Conservation (phyloP, 2,797 vertebrate species). For the Sebastes jordani region DNA sequence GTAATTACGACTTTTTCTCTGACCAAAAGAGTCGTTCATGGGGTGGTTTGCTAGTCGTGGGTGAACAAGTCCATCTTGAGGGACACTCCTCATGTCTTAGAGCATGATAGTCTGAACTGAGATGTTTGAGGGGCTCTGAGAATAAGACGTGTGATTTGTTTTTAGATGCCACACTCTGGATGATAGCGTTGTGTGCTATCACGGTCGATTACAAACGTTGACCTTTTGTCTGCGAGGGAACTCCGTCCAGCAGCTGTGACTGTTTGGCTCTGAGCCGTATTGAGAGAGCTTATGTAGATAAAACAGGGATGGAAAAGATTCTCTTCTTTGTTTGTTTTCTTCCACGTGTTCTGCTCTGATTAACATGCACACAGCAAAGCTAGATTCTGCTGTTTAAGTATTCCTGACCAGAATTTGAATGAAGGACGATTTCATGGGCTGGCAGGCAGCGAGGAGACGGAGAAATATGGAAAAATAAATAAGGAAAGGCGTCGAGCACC, state of each 20-base stretch:
- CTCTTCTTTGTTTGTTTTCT: not conserved
- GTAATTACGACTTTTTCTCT: no score
- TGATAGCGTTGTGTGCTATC: not conserved
- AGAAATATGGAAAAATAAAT: not conserved
- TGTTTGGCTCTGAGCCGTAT: not conserved
- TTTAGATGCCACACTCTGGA: not conserved
- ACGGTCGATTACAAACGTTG: not conserved
- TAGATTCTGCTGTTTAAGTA: not conserved
- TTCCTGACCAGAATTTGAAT: constrained; percentile 46
- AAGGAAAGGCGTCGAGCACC: not conserved
- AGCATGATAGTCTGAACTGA: not conserved
- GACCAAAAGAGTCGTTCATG: no score
- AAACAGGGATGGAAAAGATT: not conserved
- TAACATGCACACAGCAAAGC: not conserved
- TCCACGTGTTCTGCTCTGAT: constrained; percentile 24
- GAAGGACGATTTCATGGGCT: not conserved
- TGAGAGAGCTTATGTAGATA: not conserved
- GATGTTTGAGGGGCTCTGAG: not conserved
- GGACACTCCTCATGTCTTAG: not conserved
- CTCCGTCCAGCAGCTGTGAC: not conserved
- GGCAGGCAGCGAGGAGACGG: not conserved
- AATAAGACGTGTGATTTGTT: not conserved
- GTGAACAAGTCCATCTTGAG: no score
- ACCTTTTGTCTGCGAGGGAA: not conserved
- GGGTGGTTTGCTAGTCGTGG: no score